Evolutionary conservation across 2,888 invertebrate genomes (phyloP).

Genomic region (Melieria omissa): DNA sequence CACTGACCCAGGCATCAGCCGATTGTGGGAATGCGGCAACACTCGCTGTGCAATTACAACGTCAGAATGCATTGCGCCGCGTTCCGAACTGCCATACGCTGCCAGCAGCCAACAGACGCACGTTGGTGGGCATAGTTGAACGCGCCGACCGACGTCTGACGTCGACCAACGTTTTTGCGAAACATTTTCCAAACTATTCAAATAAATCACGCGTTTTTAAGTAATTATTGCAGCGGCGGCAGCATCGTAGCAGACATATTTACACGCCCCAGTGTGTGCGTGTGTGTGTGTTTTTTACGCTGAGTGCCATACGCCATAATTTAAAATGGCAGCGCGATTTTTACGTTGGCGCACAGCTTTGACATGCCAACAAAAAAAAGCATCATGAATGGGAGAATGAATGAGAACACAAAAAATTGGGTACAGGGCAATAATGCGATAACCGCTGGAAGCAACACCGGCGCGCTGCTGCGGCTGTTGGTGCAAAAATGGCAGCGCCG

Average conservation of each 20-base stretch:
- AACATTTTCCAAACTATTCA: conserved; percentile 45
- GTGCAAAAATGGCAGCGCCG: conserved; percentile 25
- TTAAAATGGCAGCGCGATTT: conserved; percentile 29
- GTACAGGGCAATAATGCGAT: conserved; percentile 6
- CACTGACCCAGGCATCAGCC: no score
- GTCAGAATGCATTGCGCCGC: no score
- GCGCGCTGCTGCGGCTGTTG: background rate
- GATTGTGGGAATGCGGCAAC: no score
- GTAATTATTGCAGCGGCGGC: conserved; percentile 32
- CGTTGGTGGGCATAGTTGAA: no score
- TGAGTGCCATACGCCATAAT: conserved; percentile 30
- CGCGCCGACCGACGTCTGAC: no score
- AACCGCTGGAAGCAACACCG: conserved; percentile 2
- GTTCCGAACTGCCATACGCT: no score
- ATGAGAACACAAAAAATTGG: background rate
- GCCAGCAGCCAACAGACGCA: no score
- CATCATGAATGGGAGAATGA: no score
- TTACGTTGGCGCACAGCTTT: conserved; percentile 22
- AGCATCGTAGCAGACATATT: background rate
- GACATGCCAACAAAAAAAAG: background rate
- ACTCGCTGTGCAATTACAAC: no score
- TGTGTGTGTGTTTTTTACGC: conserved; percentile 14
- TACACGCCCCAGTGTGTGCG: background rate
- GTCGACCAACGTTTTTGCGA: background rate
- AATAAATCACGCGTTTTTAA: conserved; percentile 43